A percentile compares a stretch with the other conserved stretches of the same genome.
Evolutionary conservation across 1,140 invertebrate genomes (phyloP).

Genomic region (Sinonovacula constricta): DNA sequence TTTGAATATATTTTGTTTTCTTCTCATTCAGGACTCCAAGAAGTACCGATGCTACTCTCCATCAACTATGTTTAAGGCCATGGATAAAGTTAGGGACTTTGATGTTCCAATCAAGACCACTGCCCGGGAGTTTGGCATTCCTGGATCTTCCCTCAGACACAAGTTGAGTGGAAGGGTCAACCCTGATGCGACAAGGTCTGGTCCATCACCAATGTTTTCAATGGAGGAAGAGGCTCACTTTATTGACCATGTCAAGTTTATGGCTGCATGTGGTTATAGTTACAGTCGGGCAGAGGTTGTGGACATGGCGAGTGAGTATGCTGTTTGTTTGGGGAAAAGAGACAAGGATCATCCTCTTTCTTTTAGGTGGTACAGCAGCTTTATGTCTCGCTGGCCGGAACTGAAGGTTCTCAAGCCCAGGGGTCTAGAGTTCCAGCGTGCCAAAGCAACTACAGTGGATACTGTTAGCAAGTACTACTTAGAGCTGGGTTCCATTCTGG

Average conservation of each 20-base stretch:
- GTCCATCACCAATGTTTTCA: neutral
- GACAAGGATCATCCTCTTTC: neutral
- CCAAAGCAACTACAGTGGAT: neutral
- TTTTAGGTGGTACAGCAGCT: neutral
- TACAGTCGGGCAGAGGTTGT: conserved; percentile 24
- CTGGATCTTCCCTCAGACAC: conserved; percentile 17
- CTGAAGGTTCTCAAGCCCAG: neutral
- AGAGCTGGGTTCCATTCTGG: no score
- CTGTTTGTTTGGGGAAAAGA: no score
- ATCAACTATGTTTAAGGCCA: no score
- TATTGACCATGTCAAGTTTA: no score
- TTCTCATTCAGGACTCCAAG: no score
- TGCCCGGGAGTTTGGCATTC: no score
- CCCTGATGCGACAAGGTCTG: no score
- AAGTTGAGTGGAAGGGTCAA: conserved; percentile 27
- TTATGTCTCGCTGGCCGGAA: conserved; percentile 11
- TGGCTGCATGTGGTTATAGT: no score
- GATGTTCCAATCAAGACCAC: conserved; percentile 2
- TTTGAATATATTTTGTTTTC: no score
- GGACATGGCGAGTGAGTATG: conserved; percentile 1
- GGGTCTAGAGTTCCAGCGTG: neutral
- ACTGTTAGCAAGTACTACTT: no score
- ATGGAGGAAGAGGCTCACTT: conserved; percentile 18
- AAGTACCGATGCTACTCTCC: no score
- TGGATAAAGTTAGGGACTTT: conserved; percentile 3